Evolutionary conservation across 2,797 vertebrate species (phyloP).

Genomic region (Propithecus deckenii): DNA sequence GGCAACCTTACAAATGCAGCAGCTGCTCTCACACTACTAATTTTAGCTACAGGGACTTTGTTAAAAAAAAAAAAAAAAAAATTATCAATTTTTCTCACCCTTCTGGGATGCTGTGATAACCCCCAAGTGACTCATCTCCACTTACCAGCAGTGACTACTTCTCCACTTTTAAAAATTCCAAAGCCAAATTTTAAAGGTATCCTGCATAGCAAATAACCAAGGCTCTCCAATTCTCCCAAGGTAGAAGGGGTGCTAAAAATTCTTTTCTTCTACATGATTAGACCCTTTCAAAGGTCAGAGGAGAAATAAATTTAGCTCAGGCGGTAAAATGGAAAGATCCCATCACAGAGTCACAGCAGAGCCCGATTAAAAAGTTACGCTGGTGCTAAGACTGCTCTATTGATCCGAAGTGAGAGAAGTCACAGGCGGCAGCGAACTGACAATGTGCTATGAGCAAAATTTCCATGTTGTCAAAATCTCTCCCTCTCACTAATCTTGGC

Average conservation of each 20-base stretch:
- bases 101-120: slow-evolving; percentile 38
- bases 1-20: background rate
- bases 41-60: background rate
- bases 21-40: background rate
- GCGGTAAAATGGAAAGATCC: slow-evolving; percentile 33
- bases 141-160: background rate
- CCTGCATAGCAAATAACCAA: background rate
- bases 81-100: slow-evolving; percentile 8
- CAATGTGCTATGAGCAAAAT: slow-evolving; percentile 52
- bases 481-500: slow-evolving; percentile 49
- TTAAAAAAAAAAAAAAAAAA: too few relatives aligned
- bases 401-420: slow-evolving; percentile 67
- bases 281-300: slow-evolving; percentile 62
- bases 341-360: slow-evolving; percentile 53
- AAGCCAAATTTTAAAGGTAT: slow-evolving; percentile 34
- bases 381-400: slow-evolving; percentile 25
- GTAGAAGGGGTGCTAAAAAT: slow-evolving; percentile 44
- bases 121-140: background rate
- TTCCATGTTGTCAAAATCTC: slow-evolving; percentile 73
- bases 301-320: slow-evolving; percentile 60
- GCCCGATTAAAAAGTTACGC: slow-evolving; percentile 69
- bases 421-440: slow-evolving; percentile 7
- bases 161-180: background rate
- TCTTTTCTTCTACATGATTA: slow-evolving; percentile 38
- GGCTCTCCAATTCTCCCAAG: background rate